Evolutionary conservation across 1,140 invertebrate species (phyloP).

Genomic region (Bombus huntii): DNA sequence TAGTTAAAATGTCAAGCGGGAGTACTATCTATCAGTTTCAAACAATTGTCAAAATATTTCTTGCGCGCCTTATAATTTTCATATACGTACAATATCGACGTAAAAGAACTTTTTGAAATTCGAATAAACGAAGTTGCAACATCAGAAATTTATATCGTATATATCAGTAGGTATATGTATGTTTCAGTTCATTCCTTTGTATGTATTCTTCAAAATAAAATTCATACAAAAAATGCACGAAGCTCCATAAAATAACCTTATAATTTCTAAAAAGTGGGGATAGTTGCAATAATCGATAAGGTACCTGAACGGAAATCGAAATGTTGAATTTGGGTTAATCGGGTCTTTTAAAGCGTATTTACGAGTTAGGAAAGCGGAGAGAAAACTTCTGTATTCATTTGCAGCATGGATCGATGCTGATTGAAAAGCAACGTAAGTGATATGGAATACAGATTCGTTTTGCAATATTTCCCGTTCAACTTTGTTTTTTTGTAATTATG

Average conservation of each 20-base stretch:
- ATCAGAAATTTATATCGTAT: not conserved
- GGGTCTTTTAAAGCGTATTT: conserved; percentile 6
- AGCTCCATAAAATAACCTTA: not conserved
- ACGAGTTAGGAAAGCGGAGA: not conserved
- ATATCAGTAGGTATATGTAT: not conserved
- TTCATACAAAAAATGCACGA: not conserved
- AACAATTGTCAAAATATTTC: not conserved
- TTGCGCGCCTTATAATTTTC: not conserved
- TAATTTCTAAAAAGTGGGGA: not conserved
- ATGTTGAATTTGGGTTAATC: conserved; percentile 9
- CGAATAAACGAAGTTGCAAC: not conserved
- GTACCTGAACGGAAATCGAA: too few relatives aligned
- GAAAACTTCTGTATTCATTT: conserved; percentile 16
- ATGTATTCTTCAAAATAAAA: not conserved
- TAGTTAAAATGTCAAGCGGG: not conserved
- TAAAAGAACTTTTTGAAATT: not conserved
- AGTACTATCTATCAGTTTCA: not conserved
- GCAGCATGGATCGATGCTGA: conserved; percentile 14
- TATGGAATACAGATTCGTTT: too few relatives aligned
- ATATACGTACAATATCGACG: not conserved
- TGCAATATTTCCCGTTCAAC: not conserved
- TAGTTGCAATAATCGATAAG: not conserved
- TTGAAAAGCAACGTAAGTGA: conserved; percentile 13
- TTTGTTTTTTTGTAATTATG: not conserved
- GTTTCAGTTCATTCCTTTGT: not conserved